Percentiles rank a stretch among this genome's conserved stretches.
Evolutionary conservation across 1,140 invertebrate genomes (phyloP).

Genomic region (Brachionus calyciflorus): DNA sequence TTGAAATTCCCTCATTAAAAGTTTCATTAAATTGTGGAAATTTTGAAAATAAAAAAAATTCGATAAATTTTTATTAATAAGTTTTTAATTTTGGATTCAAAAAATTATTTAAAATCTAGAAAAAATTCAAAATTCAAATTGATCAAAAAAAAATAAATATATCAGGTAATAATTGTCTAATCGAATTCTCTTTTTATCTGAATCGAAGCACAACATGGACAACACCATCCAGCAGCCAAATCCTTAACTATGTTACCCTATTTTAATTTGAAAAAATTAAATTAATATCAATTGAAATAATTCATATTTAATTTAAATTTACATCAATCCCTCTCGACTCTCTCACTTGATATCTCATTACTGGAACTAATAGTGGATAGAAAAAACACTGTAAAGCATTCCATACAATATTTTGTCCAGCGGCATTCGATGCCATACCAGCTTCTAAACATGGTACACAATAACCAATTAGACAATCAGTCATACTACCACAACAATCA

Average conservation of each 20-base stretch:
- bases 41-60: no score
- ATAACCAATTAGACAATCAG: slow-evolving; percentile 37
- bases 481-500: slow-evolving; percentile 32
- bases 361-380: slow-evolving; percentile 30
- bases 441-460: slow-evolving; percentile 40
- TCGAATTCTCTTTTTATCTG: slow-evolving; percentile 45
- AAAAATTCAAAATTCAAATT: no score
- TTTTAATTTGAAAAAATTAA: background rate
- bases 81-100: no score
- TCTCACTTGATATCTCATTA: slow-evolving; percentile 38
- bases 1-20: no score
- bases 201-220: slow-evolving; percentile 45
- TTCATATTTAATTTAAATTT: no score
- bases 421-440: slow-evolving; percentile 6
- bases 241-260: slow-evolving; percentile 39
- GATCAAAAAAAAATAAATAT: no score
- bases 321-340: slow-evolving; percentile 31
- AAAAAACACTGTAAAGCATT: slow-evolving; percentile 35
- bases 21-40: no score
- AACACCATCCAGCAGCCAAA: slow-evolving; percentile 43
- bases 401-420: slow-evolving; percentile 30
- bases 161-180: no score
- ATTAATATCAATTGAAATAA: no score
- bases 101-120: no score
- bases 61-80: no score